These are phyloP conservation scores for Euphysa ruthae DNA, from an alignment of 30 jellyfish, hydroid and myxozoan species.

Conservation along the genomic window DNA sequence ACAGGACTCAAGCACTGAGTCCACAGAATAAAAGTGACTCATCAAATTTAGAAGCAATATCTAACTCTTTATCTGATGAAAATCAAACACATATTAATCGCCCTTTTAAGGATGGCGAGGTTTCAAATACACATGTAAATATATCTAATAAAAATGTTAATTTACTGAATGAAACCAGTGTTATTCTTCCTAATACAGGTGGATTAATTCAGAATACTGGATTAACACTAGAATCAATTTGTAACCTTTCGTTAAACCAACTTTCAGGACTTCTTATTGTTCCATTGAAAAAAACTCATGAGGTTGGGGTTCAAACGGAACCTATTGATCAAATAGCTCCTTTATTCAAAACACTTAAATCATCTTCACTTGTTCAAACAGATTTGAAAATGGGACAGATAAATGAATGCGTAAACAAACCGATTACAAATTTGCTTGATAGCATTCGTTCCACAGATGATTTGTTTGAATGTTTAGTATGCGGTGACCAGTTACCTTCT, in stretches of 20 bases:
- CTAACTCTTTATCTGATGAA: too few species aligned
- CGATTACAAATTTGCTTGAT: conserved; percentile 3
- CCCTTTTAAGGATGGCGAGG: too few species aligned
- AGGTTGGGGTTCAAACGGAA: conserved; percentile 62
- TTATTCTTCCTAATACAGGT: conserved; percentile 39
- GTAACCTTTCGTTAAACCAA: conserved; percentile 9
- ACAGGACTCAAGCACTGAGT: too few species aligned
- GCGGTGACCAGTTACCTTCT: conserved; percentile 44
- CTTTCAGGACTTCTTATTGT: conserved; percentile 59
- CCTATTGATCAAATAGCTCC: conserved; percentile 21
- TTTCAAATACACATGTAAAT: too few species aligned
- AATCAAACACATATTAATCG: too few species aligned
- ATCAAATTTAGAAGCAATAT: too few species aligned
- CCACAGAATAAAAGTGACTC: too few species aligned
- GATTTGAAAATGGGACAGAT: conserved; percentile 25
- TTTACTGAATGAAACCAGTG: conserved; percentile 42
- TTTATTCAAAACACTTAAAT: too few species aligned
- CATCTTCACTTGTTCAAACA: conserved; percentile 24
- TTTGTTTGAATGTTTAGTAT: conserved; percentile 17
- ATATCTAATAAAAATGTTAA: conserved; percentile 9
- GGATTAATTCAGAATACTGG: conserved; percentile 12
- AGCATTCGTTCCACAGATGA: conserved; percentile 16
- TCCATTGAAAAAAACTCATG: conserved; percentile 67
- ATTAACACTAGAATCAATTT: too few species aligned
- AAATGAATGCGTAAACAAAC: neutral